Base-by-base conservation (phyloP, 2,113 vertebrate genomes). In the Myotis lucifugus region DNA sequence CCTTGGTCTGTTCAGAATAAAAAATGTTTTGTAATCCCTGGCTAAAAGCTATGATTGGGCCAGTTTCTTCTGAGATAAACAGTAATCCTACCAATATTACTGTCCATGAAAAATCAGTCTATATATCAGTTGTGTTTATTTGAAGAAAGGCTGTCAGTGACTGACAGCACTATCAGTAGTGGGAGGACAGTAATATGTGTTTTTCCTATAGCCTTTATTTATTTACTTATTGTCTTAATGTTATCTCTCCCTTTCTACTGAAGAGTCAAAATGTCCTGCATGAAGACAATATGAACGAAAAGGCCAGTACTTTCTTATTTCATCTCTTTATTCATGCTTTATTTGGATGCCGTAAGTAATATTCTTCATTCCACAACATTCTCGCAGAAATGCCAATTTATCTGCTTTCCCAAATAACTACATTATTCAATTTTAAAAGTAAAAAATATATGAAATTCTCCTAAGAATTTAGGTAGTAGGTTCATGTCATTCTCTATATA, bases 371-470 rank as follows among this genome's bases (percentile, higher is more conserved):
- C 19, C 79, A 37, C 34, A 95, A 72, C 10, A 88, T 42, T 19
- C 19, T 88, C 19, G 15, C 23, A 66, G 13, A 82, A 85, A 84
- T 21, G 73, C 6, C 27, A 54, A 27, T n/a, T 52, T 79, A n/a
- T 50, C 50, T 95, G 66, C 14, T 66, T 95, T 85, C 74, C 15
- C 21, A 96, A 91, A 67, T 54, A 92, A 78, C 5, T 66, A 37
- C 37, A 50, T 72, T 69, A 85, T 34, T 85, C 42, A 10, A 91
- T 61, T 85, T 90, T 14, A 21, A 61, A 82, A 86, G n/a, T 42
- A 74, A 74, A 92, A 86, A 76, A n/a, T 34, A 19, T 23, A 82
- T 46, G 46, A n/a, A 78, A 56, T 78, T 88, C 8, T 42, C 85
- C 18, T 85, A 81, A 88, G 23, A 88, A 76, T 88, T 46, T 85